phyloP scores from a whole-genome alignment of 30 jellyfish, hydroid and myxozoan species.

The Sanderia malayensis region DNA sequence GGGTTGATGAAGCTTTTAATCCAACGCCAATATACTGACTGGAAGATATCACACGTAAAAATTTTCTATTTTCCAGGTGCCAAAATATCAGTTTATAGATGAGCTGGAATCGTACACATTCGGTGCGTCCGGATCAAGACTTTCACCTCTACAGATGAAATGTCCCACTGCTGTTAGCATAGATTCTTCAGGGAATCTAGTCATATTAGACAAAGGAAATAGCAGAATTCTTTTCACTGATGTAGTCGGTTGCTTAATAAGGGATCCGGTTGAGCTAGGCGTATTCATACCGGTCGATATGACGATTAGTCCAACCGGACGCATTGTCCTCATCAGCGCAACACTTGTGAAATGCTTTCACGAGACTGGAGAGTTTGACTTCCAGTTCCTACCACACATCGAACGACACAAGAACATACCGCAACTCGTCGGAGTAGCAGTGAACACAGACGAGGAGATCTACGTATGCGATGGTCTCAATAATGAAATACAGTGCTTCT shows the following conservation, averaged over 20 bases:
- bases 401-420: conserved; percentile 41
- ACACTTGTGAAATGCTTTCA: conserved; percentile 20
- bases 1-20: no score
- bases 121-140: conserved; percentile 54
- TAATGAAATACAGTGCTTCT: conserved; percentile 35
- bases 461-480: conserved; percentile 44
- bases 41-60: no score
- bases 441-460: conserved; percentile 28
- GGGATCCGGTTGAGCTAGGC: conserved; percentile 16
- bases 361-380: conserved; percentile 19
- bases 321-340: conserved; percentile 21
- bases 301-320: conserved; percentile 38
- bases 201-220: conserved; percentile 47
- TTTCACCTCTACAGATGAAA: conserved; percentile 35
- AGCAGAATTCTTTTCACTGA: conserved; percentile 23
- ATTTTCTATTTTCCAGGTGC: no score
- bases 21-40: no score
- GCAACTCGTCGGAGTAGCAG: conserved; percentile 31
- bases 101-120: conserved; percentile 41
- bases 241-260: conserved; percentile 17
- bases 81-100: conserved; percentile 30
- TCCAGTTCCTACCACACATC: conserved; percentile 43
- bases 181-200: conserved; percentile 1
- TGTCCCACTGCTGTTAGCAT: conserved; percentile 36
- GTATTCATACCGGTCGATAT: conserved; percentile 44